phyloP scores from a whole-genome alignment of 2,113 vertebrate species.

The Amphiprion ocellaris region DNA sequence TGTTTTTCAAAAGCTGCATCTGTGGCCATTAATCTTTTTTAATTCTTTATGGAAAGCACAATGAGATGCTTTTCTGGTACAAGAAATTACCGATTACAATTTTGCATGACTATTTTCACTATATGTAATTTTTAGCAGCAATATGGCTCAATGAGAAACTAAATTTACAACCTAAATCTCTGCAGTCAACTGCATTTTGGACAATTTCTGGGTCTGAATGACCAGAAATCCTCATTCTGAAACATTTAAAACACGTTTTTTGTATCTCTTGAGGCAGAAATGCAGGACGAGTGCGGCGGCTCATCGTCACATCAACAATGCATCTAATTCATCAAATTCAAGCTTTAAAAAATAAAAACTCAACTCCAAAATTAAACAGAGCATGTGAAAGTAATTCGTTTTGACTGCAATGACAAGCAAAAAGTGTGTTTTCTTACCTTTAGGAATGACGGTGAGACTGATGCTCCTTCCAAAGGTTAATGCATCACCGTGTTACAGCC shows the following conservation, averaged over 20 bases:
- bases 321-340: background rate
- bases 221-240: too few species aligned
- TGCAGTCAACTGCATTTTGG: too few species aligned
- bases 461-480: conserved; percentile 39
- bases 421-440: conserved; percentile 54
- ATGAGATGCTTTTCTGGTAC: too few species aligned
- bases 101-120: background rate
- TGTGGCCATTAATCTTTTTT: background rate
- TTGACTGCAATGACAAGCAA: accelerated
- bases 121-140: background rate
- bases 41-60: background rate
- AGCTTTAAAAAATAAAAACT: conserved; percentile 10
- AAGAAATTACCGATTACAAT: too few species aligned
- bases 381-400: accelerated
- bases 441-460: conserved; percentile 1
- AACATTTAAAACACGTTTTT: too few species aligned
- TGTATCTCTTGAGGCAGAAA: too few species aligned
- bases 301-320: background rate
- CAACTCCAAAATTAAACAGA: accelerated
- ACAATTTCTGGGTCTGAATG: too few species aligned
- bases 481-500: conserved; percentile 41
- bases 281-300: background rate
- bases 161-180: too few species aligned
- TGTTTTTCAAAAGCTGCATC: background rate
- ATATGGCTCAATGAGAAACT: too few species aligned